Conservation (phyloP, 2,797 vertebrate genomes). For the Chloroceryle amazona region DNA sequence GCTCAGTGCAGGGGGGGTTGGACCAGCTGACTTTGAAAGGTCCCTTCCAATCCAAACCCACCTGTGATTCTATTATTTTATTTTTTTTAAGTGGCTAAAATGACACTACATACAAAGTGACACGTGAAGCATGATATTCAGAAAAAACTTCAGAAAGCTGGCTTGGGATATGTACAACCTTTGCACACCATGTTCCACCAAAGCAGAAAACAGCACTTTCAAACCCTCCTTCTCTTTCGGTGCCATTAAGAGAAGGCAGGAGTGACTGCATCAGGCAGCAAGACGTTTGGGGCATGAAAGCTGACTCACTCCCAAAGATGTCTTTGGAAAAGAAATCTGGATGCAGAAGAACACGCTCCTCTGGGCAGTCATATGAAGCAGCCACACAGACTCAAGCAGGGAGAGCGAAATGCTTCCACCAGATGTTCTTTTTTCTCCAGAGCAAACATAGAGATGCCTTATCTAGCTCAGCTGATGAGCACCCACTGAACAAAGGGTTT, state of each 20-base stretch:
- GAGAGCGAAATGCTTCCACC: accelerated
- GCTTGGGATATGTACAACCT: background rate
- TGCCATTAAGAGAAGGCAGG: background rate
- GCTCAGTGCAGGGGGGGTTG: too few relatives aligned
- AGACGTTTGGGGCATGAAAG: background rate
- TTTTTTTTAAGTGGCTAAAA: background rate
- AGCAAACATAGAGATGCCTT: background rate
- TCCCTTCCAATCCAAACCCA: too few relatives aligned
- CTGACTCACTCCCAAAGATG: background rate
- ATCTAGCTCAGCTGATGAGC: background rate
- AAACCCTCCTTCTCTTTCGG: background rate
- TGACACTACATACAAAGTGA: background rate
- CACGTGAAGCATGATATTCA: background rate
- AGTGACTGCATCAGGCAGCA: background rate
- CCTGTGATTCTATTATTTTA: too few relatives aligned
- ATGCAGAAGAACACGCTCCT: background rate
- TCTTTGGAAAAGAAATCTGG: background rate
- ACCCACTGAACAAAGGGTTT: background rate
- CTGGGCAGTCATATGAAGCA: background rate
- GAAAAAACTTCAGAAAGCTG: background rate
- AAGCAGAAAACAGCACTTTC: background rate
- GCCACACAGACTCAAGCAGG: background rate
- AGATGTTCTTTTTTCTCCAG: background rate
- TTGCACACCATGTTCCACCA: background rate
- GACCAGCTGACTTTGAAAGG: too few relatives aligned